phyloP scores from a whole-genome alignment of 2,888 invertebrate species.

The Tenthredo amoena region DNA sequence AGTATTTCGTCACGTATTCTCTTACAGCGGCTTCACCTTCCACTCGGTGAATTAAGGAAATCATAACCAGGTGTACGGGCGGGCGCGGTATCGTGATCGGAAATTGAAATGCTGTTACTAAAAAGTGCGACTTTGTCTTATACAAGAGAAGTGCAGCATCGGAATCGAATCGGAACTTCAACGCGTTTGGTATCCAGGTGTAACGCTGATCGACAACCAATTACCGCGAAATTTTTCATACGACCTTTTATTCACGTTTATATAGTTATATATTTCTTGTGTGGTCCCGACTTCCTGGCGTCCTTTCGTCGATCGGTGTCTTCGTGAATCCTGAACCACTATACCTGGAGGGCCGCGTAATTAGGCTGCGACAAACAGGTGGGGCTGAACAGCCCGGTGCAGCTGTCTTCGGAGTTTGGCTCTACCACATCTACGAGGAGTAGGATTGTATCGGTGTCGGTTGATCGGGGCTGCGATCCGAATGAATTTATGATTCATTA shows the following conservation, averaged over 20 bases:
- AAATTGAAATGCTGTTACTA: neutral
- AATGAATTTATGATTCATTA: slow-evolving; percentile 48
- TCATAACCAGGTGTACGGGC: neutral
- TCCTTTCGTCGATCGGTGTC: slow-evolving; percentile 17
- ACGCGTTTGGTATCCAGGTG: neutral
- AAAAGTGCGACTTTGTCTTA: neutral
- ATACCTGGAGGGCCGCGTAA: slow-evolving; percentile 61
- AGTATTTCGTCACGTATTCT: slow-evolving; percentile 34
- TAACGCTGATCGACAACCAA: neutral
- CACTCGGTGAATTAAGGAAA: neutral
- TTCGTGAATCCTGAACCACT: slow-evolving; percentile 30
- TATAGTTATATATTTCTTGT: slow-evolving; percentile 33
- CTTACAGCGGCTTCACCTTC: neutral
- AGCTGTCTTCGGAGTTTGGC: slow-evolving; percentile 58
- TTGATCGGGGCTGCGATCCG: slow-evolving; percentile 25
- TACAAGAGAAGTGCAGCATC: neutral
- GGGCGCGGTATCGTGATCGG: neutral
- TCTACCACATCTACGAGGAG: slow-evolving; percentile 22
- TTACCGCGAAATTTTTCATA: neutral
- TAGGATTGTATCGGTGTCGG: neutral
- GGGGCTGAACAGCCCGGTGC: slow-evolving; percentile 67
- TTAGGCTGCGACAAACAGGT: slow-evolving; percentile 73
- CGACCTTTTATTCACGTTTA: slow-evolving; percentile 4
- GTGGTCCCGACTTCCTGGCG: slow-evolving; percentile 28
- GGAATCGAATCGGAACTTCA: neutral